Conservation (phyloP, 1,140 invertebrate species). For the Tetragonula clypearis region DNA sequence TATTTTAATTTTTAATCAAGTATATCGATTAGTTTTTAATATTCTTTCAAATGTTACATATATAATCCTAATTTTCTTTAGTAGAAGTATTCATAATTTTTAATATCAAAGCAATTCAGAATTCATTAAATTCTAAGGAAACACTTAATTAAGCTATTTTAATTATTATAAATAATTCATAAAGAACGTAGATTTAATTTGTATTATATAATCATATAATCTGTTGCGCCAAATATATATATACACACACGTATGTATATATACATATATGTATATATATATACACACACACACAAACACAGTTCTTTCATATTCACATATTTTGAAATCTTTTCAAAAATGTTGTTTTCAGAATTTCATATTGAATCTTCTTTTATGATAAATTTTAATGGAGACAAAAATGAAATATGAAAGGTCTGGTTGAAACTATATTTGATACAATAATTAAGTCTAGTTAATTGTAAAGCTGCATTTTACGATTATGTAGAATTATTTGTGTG, state of each 20-base stretch:
- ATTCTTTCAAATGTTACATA: background rate
- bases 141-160: conserved; percentile 30
- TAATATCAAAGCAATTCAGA: conserved; percentile 28
- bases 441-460: conserved; percentile 53
- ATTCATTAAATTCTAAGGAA: conserved; percentile 20
- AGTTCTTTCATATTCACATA: conserved; percentile 78
- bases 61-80: background rate
- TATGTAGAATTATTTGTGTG: conserved; percentile 68
- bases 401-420: conserved; percentile 74
- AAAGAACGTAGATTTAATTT: conserved; percentile 54
- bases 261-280: background rate
- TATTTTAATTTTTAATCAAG: conserved; percentile 8
- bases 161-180: conserved; percentile 51
- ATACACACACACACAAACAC: conserved; percentile 8
- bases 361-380: background rate
- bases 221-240: background rate
- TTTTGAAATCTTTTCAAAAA: conserved; percentile 22
- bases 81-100: background rate
- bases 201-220: conserved; percentile 59
- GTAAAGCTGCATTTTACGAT: conserved; percentile 54
- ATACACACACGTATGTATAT: conserved; percentile 29
- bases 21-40: conserved; percentile 7
- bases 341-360: conserved; percentile 28
- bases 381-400: conserved; percentile 16
- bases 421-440: conserved; percentile 55